These are phyloP conservation scores for Aleiodes alternator DNA, from an alignment of 2,888 invertebrate species.

Conservation along the genomic window DNA sequence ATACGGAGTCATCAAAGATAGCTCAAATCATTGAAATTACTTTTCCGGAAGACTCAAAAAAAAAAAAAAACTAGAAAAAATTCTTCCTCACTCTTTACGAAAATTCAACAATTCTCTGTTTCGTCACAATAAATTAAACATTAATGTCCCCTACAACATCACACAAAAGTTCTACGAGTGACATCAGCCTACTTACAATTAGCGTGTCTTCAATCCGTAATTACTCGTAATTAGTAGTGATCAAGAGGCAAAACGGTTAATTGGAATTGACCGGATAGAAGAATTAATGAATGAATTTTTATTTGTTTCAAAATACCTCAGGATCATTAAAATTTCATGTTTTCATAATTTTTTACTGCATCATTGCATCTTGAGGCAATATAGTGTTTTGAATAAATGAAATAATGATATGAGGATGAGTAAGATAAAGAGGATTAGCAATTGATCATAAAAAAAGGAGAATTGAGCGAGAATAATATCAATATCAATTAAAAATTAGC, in stretches of 20 bases:
- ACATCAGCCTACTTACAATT: slow-evolving; percentile 68
- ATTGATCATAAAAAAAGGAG: no score
- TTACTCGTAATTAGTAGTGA: slow-evolving; percentile 69
- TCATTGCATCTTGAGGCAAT: no score
- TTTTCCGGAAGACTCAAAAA: neutral
- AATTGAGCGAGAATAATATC: no score
- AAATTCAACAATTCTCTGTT: neutral
- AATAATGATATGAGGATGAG: no score
- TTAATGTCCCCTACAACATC: slow-evolving; percentile 30
- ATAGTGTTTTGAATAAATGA: no score
- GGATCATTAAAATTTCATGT: neutral
- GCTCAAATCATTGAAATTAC: no score
- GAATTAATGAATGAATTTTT: slow-evolving; percentile 42
- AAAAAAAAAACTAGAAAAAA: no score
- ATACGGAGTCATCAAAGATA: no score
- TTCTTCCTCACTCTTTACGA: no score
- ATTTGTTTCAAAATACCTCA: neutral
- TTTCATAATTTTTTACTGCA: neutral
- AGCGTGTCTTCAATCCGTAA: slow-evolving; percentile 62
- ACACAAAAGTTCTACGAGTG: slow-evolving; percentile 44
- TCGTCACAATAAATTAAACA: slow-evolving; percentile 8
- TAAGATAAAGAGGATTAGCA: no score
- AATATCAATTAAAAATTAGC: no score
- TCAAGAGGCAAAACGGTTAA: slow-evolving; percentile 69
- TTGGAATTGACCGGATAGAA: slow-evolving; percentile 64